Evolutionary conservation across 2,113 vertebrate species (phyloP).

Genomic region (Zapornia atra): DNA sequence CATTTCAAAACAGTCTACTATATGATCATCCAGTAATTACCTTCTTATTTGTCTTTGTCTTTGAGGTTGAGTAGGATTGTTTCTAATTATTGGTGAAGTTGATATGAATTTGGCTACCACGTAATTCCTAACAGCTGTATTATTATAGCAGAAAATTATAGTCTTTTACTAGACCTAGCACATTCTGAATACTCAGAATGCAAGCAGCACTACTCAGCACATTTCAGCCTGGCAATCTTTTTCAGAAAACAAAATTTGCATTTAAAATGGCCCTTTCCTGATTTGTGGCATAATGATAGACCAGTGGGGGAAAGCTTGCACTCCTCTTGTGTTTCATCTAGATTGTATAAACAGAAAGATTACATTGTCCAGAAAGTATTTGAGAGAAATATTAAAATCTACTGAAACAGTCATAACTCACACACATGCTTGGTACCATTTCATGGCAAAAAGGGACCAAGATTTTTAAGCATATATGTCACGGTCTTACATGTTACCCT

Average conservation of each 20-base stretch:
- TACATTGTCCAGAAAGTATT: background rate
- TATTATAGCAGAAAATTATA: constrained; percentile 39
- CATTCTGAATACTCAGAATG: background rate
- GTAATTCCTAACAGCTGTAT: constrained; percentile 14
- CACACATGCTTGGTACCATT: background rate
- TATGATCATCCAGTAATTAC: background rate
- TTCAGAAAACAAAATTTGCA: background rate
- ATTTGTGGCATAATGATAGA: background rate
- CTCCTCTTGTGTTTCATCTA: background rate
- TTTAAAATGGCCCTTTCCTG: constrained; percentile 9
- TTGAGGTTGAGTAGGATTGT: background rate
- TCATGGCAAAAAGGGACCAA: background rate
- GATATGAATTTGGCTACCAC: background rate
- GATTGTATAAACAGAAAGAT: background rate
- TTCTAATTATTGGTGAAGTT: background rate
- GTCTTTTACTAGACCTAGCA: background rate
- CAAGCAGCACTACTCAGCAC: background rate
- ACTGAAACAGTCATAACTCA: background rate
- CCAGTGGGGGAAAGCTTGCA: background rate
- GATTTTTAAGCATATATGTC: background rate
- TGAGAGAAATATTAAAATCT: background rate
- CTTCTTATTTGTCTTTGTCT: background rate
- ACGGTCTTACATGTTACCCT: background rate
- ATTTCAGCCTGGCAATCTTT: background rate
- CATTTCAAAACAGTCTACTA: background rate